Conservation (phyloP, 2,113 vertebrate genomes). For the Oceanodroma tethys region DNA sequence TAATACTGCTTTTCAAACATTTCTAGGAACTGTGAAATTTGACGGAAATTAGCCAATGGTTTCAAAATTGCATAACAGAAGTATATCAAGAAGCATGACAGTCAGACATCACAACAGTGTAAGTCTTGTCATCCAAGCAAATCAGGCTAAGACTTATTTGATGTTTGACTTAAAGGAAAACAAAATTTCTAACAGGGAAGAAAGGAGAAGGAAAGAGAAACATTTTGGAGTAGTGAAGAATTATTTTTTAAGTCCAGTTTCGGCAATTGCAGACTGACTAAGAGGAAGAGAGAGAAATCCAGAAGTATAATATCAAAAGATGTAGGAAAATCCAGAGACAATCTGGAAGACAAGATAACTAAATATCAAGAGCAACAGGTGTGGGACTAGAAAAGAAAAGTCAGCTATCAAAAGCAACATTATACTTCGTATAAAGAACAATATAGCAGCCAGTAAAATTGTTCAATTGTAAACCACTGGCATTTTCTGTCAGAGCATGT, state of each 20-base stretch:
- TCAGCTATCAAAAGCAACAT: neutral
- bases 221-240: neutral
- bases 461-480: neutral
- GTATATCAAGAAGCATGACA: neutral
- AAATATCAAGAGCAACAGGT: neutral
- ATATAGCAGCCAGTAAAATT: neutral
- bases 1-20: neutral
- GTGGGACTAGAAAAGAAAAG: neutral
- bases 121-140: neutral
- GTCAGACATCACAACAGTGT: neutral
- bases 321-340: neutral
- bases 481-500: neutral
- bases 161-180: neutral
- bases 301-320: neutral
- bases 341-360: neutral
- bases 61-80: neutral
- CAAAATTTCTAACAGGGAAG: neutral
- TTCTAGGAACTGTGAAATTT: neutral
- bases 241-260: neutral
- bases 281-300: neutral
- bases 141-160: neutral
- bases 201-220: neutral
- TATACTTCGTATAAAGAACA: neutral
- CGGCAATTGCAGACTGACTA: neutral
- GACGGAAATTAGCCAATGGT: neutral